Evolutionary conservation across 2,888 invertebrate species (phyloP).

Genomic region (Dexiosoma caninum): DNA sequence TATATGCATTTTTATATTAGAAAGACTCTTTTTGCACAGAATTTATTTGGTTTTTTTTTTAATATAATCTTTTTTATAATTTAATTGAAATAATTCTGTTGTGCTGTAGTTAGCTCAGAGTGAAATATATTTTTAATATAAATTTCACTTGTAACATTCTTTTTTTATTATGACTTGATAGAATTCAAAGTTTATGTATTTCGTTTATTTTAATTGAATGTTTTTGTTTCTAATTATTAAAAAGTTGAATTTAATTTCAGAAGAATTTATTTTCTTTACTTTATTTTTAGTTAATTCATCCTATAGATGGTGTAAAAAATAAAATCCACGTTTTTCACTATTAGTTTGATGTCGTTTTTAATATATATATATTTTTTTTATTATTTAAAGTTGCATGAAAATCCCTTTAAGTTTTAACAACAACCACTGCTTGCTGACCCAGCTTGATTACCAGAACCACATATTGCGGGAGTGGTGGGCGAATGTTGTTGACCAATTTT

Average conservation of each 20-base stretch:
- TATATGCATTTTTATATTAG: constrained; percentile 12
- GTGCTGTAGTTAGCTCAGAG: constrained; percentile 18
- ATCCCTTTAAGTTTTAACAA: constrained; percentile 82
- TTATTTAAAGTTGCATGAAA: constrained; percentile 18
- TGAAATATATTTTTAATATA: constrained; percentile 27
- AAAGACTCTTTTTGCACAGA: constrained; percentile 35
- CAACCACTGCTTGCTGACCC: constrained; percentile 90
- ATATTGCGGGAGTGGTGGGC: constrained; percentile 88
- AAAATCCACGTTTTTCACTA: constrained; percentile 48
- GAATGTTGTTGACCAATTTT: constrained; percentile 99
- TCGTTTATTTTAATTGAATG: constrained; percentile 1
- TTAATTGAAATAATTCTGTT: constrained; percentile 53
- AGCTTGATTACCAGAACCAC: constrained; percentile 88
- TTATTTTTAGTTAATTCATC: constrained; percentile 33
- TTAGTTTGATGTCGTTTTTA: constrained; percentile 47
- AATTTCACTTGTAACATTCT: constrained; percentile 16
- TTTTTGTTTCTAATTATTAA: constrained; percentile 47
- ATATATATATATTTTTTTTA: constrained; percentile 27
- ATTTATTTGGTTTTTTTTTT: constrained; percentile 20
- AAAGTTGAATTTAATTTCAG: constrained; percentile 47
- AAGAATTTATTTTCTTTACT: constrained; percentile 32
- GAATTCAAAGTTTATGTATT: constrained; percentile 15
- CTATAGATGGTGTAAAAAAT: constrained; percentile 49
- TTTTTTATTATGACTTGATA: constrained; percentile 41
- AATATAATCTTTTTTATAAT: not conserved